Conservation (phyloP, 2,797 vertebrate genomes). For the Gymnopithys bicolor region DNA sequence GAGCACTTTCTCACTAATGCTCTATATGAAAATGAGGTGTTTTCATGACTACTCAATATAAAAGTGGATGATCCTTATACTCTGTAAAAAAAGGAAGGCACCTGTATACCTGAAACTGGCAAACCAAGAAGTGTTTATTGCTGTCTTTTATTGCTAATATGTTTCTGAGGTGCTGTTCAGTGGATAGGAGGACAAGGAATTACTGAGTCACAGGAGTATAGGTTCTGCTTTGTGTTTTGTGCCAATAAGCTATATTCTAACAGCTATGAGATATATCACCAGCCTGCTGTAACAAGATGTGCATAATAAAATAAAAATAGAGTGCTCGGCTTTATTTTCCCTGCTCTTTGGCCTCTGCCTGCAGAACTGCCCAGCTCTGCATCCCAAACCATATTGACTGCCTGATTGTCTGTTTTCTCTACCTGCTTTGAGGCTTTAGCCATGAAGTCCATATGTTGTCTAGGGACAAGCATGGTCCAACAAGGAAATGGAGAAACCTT, state of each 20-base stretch:
- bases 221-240: background rate
- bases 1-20: background rate
- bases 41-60: background rate
- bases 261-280: background rate
- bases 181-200: background rate
- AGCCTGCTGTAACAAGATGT: background rate
- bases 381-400: background rate
- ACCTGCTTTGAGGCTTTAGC: background rate
- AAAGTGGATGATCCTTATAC: background rate
- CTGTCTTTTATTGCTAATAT: background rate
- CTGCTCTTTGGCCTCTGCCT: background rate
- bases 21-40: background rate
- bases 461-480: background rate
- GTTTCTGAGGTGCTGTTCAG: background rate
- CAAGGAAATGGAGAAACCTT: background rate
- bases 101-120: background rate
- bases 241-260: background rate
- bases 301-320: background rate
- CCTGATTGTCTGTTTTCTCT: background rate
- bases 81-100: background rate
- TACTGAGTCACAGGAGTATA: background rate
- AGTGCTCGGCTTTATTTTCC: background rate
- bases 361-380: background rate
- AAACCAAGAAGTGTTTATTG: background rate
- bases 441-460: background rate